Base-by-base conservation (phyloP, 2,797 vertebrate genomes). In the Takifugu rubripes region DNA sequence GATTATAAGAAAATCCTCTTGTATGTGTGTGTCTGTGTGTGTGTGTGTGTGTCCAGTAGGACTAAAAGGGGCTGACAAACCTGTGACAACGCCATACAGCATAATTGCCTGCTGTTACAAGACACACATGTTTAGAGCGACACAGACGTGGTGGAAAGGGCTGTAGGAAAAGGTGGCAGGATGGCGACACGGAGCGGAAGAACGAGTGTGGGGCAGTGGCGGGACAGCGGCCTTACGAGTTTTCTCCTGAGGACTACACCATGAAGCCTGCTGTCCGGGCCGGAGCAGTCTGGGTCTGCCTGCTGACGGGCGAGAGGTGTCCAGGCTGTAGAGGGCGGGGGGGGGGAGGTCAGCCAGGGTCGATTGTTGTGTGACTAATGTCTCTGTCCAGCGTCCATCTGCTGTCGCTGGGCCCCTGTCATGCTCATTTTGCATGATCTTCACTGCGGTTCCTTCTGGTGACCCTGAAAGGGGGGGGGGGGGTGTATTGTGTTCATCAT, bases 281-380 rank as follows among this genome's bases (percentile, higher is more conserved):
- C 84, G 64, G 64, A 82, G 77, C 66, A 73, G 73, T 62, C 68
- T 10, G 17, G 77, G 77, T 78, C 77, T 76, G 81, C 70, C 71
- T 81, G 72, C 66, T 70, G 75, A 75, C 69, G 60, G 68, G 68
- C 54, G 69, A 56, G 72, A 65, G 72, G 68, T 10, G 49, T 54
- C 70, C 54, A 15, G 70, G 72, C 68, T 49, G 69, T 55, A 77
- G 70, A 79, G 76, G 70, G 27, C 4, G 27, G 27, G 27, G 27
- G 27, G 27, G 12, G 78, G 72, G 74, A 31, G 60, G 70, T 70
- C 76, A 66, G 79, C 81, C 86, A 77, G 62, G 78, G 77, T 79
- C 79, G 82, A 84, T 83, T 87, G 79, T 83, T 82, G 78, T 87
- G 79, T 87, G 86, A 90, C 83, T 87, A 89, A 89, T 90, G 81